These are phyloP conservation scores for Muscicapa comitata DNA, from an alignment of 2,797 vertebrate species.

Conservation along the genomic window DNA sequence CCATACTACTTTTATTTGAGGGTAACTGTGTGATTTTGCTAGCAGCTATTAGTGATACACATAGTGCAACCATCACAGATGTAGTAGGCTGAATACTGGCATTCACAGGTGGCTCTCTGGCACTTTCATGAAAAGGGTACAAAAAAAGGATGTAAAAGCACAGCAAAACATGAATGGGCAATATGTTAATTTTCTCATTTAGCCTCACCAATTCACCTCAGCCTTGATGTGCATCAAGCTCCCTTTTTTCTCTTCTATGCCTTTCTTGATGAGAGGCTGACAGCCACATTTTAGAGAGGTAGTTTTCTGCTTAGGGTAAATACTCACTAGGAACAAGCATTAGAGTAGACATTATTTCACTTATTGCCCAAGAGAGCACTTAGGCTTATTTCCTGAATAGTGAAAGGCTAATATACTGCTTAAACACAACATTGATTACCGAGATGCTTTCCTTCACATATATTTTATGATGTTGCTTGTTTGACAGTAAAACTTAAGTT, in stretches of 20 bases:
- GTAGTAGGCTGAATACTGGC: background rate
- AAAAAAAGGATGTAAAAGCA: background rate
- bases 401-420: constrained; percentile 11
- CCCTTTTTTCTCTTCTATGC: background rate
- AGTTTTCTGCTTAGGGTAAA: constrained; percentile 29
- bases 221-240: background rate
- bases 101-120: background rate
- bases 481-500: background rate
- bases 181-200: background rate
- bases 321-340: background rate
- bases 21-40: background rate
- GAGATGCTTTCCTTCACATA: background rate
- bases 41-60: background rate
- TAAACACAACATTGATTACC: background rate
- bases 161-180: accelerated
- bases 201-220: background rate
- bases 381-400: constrained; percentile 8
- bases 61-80: background rate
- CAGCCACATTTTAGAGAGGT: background rate
- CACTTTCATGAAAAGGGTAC: background rate
- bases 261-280: background rate
- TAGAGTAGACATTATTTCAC: background rate
- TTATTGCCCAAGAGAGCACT: constrained; percentile 33
- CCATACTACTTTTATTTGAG: background rate
- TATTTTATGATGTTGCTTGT: background rate